Base-by-base conservation (phyloP, 2,797 vertebrate species). In the Eurystomus glaucurus region DNA sequence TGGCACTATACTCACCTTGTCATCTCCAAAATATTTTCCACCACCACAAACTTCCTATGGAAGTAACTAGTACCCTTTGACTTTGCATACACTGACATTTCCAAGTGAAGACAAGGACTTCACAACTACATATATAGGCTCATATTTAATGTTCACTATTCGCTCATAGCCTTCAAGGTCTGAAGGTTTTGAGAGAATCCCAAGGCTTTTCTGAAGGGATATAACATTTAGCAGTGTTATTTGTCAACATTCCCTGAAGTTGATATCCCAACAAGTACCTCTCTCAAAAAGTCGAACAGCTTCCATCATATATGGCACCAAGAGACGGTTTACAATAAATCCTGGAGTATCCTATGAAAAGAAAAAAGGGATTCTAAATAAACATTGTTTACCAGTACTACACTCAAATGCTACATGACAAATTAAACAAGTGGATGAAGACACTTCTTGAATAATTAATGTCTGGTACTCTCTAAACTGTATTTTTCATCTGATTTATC, bases 301-400 rank as follows among this genome's bases (percentile, higher is more conserved):
- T 97, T 99, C 99, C 91, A 99, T 76, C 93, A 99, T 97, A 97
- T 99, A 99, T 0, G 99, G 99, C 76, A 99, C 98, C 54, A 99
- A 98, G 14, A 99, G 99, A 31, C 99, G 99, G 96, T 99, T 99
- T 33, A 99, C 99, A 51, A 99, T 98, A 88, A 99, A 99, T 16
- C 99, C 99, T 7, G 99, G 99, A 9, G 99, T 99, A 88, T 99
- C 99, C 99, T 99, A 79, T 39, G 8, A 72, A 48, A 77, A 50
- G 23, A 69, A 66, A 88, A 62, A 79, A 43, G 7, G 33, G 7
- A 71, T 85, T 83, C 64, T 84, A 84, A 88, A n/a, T 29, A 84
- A 94, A 62, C 6, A 25, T 10, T 17, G 25, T 50, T 79, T 55
- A 92, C 12, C 31, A 85, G 26, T 60, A 28, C 25, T 60, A 64